A percentile compares a stretch with the other conserved stretches of the same genome.
Evolutionary conservation across 2,888 invertebrate genomes (phyloP).

Genomic region (Perizoma affinitatum): DNA sequence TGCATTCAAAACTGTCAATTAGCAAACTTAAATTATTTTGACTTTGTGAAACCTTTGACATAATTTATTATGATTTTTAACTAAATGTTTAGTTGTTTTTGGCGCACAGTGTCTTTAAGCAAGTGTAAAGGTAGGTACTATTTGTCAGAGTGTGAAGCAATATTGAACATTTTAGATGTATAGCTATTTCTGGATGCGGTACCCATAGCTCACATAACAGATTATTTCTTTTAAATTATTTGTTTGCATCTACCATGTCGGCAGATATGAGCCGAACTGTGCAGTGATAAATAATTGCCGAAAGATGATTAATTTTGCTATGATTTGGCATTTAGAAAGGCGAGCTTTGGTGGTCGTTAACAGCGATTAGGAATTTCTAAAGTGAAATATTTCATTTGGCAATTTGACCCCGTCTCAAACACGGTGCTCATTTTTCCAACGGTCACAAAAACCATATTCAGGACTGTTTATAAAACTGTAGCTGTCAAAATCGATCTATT

Average conservation of each 20-base stretch:
- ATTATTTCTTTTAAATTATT: conserved; percentile 32
- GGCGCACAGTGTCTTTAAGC: background rate
- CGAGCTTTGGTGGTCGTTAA: conserved; percentile 7
- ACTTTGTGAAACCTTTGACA: too few species aligned
- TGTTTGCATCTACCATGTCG: conserved; percentile 25
- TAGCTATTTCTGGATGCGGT: conserved; percentile 6
- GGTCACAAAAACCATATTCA: too few species aligned
- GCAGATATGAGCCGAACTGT: conserved; percentile 20
- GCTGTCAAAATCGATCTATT: too few species aligned
- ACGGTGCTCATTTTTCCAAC: background rate
- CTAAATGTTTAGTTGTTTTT: too few species aligned
- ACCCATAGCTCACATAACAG: conserved; percentile 24
- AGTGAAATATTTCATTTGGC: conserved; percentile 18
- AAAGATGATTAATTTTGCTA: conserved; percentile 35
- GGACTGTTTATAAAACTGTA: too few species aligned
- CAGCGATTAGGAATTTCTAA: conserved; percentile 19
- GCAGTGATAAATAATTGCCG: conserved; percentile 35
- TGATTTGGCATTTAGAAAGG: conserved; percentile 35
- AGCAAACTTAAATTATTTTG: too few species aligned
- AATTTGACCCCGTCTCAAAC: conserved; percentile 12
- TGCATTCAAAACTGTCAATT: too few species aligned
- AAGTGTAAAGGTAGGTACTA: background rate
- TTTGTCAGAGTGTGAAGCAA: background rate
- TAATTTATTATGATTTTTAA: too few species aligned
- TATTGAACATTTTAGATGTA: conserved; percentile 32